Evolutionary conservation across 2,113 vertebrate species (phyloP).

Genomic region (Climacteris rufus): DNA sequence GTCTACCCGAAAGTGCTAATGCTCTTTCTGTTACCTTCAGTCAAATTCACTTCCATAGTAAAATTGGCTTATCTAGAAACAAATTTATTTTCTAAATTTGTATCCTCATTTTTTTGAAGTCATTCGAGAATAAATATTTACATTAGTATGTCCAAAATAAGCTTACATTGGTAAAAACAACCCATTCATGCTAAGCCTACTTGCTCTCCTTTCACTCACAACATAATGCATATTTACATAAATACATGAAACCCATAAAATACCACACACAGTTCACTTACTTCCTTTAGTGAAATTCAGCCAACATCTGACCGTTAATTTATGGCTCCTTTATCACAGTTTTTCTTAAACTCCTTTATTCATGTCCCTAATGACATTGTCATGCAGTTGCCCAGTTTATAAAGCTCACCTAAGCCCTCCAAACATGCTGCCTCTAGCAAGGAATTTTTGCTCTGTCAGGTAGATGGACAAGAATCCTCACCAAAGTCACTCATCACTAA

Average conservation of each 20-base stretch:
- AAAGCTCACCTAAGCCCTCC: not conserved
- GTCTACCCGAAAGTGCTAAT: not conserved
- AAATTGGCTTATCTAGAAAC: not conserved
- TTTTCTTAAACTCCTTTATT: not conserved
- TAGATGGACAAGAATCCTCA: not conserved
- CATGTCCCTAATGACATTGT: not conserved
- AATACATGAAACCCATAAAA: not conserved
- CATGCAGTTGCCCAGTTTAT: not conserved
- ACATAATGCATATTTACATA: not conserved
- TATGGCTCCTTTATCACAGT: not conserved
- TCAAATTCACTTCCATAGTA: not conserved
- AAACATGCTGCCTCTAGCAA: not conserved
- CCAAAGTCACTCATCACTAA: not conserved
- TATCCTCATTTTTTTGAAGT: fast-evolving
- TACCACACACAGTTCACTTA: not conserved
- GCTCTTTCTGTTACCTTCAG: not conserved
- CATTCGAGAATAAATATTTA: not conserved
- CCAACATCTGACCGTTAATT: not conserved
- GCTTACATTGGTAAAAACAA: not conserved
- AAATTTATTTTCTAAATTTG: not conserved
- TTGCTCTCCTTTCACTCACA: not conserved
- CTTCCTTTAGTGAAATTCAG: not conserved
- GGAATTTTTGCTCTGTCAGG: not conserved
- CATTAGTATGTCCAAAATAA: not conserved
- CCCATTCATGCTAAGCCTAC: not conserved